Conservation (phyloP, 2,797 vertebrate genomes). For the Enteromius afrohamiltoni region DNA sequence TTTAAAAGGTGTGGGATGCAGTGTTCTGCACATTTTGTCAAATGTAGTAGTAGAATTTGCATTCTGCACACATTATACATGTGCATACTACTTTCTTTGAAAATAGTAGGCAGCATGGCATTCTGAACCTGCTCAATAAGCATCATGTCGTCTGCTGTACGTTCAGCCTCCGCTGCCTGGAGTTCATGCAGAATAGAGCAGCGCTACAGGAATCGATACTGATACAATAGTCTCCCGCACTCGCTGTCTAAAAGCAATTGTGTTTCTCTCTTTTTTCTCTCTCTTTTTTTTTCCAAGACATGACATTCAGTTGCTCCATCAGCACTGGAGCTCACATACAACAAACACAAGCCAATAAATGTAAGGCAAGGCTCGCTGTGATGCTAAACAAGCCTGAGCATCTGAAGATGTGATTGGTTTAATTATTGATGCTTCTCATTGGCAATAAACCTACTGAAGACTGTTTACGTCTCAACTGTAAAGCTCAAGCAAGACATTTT, state of each 20-base stretch:
- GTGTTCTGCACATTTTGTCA: background rate
- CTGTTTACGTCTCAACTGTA: background rate
- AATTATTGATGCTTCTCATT: background rate
- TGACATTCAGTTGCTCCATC: constrained; percentile 53
- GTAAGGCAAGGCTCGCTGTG: constrained; percentile 11
- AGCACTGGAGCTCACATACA: constrained; percentile 41
- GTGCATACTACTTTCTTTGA: background rate
- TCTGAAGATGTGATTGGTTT: constrained; percentile 1
- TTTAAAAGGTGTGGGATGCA: background rate
- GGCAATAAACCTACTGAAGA: background rate
- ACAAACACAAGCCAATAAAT: constrained; percentile 29
- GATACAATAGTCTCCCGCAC: constrained; percentile 80
- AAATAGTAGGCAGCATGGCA: background rate
- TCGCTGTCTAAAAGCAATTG: constrained; percentile 68
- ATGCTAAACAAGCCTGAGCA: background rate
- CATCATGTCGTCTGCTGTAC: constrained; percentile 78
- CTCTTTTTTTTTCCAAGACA: constrained; percentile 55
- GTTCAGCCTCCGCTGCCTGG: constrained; percentile 70
- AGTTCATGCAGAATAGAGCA: constrained; percentile 83
- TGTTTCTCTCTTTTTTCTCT: constrained; percentile 67
- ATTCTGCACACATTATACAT: background rate
- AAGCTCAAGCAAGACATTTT: background rate
- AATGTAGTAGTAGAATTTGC: background rate
- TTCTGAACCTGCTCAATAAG: constrained; percentile 73
- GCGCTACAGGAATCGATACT: constrained; percentile 78